Evolutionary conservation across 1,140 invertebrate genomes (phyloP).

Genomic region (Zaprionus camerounensis): DNA sequence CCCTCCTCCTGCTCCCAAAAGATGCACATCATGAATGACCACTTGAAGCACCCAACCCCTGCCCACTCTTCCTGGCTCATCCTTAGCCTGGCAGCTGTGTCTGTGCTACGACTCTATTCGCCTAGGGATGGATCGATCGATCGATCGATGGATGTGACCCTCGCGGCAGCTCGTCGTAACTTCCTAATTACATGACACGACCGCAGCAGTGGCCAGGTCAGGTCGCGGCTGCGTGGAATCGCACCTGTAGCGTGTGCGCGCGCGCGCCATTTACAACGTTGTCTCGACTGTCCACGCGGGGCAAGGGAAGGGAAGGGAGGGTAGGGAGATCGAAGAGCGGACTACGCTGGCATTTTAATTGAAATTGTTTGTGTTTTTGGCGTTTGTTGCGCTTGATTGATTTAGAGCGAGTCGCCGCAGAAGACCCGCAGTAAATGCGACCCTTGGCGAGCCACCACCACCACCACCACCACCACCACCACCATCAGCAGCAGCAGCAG

Average conservation of each 20-base stretch:
- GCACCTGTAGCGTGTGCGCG: conserved; percentile 47
- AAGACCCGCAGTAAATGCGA: conserved; percentile 61
- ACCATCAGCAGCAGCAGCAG: too few species aligned
- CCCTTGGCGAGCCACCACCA: conserved; percentile 55
- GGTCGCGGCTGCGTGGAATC: conserved; percentile 28
- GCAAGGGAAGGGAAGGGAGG: neutral
- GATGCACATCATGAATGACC: conserved; percentile 59
- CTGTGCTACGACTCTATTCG: conserved; percentile 58
- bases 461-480: conserved; percentile 45
- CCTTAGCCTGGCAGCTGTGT: neutral
- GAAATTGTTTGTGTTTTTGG: conserved; percentile 61
- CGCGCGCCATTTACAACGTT: conserved; percentile 52
- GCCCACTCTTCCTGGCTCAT: too few species aligned
- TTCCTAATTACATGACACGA: conserved; percentile 82
- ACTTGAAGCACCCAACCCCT: conserved; percentile 39
- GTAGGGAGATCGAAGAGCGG: neutral
- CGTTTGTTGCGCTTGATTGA: conserved; percentile 77
- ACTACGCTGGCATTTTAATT: conserved; percentile 72
- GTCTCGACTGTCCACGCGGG: conserved; percentile 4
- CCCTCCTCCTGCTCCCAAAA: neutral
- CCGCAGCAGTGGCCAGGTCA: conserved; percentile 54
- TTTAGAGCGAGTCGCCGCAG: conserved; percentile 58
- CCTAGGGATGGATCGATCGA: conserved; percentile 18
- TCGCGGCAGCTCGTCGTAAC: conserved; percentile 48
- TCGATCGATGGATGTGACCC: conserved; percentile 39